These are phyloP conservation scores for Cephus pygmeus DNA, from an alignment of 2,888 invertebrate species.

Conservation along the genomic window DNA sequence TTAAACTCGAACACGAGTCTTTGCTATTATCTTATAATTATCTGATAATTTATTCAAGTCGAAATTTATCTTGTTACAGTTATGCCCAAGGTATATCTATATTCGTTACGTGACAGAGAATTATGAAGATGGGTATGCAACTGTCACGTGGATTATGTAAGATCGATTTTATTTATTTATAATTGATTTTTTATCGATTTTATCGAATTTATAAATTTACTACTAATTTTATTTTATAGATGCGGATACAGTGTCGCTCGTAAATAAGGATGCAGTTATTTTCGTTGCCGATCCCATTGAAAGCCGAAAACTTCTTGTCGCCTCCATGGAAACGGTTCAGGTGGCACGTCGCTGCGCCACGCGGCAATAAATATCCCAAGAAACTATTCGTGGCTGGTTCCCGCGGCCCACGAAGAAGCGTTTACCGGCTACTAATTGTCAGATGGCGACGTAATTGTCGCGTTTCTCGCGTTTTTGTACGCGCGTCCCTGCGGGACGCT, in stretches of 20 bases:
- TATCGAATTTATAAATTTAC: not conserved
- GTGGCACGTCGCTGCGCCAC: conserved; percentile 25
- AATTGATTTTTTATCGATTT: not conserved
- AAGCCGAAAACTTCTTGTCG: conserved; percentile 15
- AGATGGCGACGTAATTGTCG: conserved; percentile 61
- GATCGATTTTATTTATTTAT: not conserved
- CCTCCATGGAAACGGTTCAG: conserved; percentile 21
- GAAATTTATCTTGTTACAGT: not conserved
- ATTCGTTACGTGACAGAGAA: not conserved
- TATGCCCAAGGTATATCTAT: not conserved
- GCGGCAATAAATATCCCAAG: conserved; percentile 52
- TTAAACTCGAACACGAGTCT: conserved; percentile 6
- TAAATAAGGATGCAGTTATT: not conserved
- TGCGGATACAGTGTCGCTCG: not conserved
- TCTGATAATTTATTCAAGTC: conserved; percentile 56
- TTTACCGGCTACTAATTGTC: conserved; percentile 63
- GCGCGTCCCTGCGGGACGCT: conserved; percentile 44
- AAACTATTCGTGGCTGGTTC: conserved; percentile 47
- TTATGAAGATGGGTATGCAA: not conserved
- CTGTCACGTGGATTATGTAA: not conserved
- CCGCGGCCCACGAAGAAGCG: conserved; percentile 38
- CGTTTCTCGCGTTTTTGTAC: conserved; percentile 50
- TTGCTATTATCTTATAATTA: conserved; percentile 59
- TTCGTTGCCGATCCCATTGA: conserved; percentile 1
- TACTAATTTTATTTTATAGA: not conserved